Conservation (phyloP, 2,797 vertebrate genomes). For the Sciurus vulgaris region DNA sequence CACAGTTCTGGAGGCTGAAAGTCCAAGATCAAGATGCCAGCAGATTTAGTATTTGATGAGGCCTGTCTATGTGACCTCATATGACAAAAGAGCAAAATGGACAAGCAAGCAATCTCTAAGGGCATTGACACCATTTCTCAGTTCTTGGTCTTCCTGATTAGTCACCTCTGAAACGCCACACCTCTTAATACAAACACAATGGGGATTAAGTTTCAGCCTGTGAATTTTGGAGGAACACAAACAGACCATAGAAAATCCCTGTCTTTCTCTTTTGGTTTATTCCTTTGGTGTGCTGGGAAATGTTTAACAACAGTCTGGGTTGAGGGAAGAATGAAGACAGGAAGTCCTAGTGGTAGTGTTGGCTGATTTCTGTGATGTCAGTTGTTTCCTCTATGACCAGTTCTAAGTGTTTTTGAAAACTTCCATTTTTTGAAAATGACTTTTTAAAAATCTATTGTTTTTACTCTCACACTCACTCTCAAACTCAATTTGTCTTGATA, state of each 20-base stretch:
- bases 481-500: background rate
- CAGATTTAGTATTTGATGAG: background rate
- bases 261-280: constrained; percentile 13
- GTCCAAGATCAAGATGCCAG: background rate
- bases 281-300: background rate
- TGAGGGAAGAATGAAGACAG: background rate
- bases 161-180: background rate
- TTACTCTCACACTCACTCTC: background rate
- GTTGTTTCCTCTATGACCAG: background rate
- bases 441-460: background rate
- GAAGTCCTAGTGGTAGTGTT: background rate
- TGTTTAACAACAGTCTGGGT: background rate
- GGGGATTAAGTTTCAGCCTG: background rate
- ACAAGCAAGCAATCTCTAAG: background rate
- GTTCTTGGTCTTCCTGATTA: background rate
- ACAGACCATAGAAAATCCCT: background rate
- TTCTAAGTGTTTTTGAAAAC: constrained; percentile 3
- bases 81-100: background rate
- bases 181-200: background rate
- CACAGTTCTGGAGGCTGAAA: background rate
- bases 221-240: background rate
- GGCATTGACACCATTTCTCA: background rate
- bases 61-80: background rate
- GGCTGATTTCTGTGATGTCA: background rate
- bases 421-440: background rate